A percentile compares a stretch with the other conserved stretches of the same genome.
These are phyloP conservation scores for Scrobipalpa atriplicella DNA, from an alignment of 2,888 invertebrate genomes.

Conservation along the genomic window DNA sequence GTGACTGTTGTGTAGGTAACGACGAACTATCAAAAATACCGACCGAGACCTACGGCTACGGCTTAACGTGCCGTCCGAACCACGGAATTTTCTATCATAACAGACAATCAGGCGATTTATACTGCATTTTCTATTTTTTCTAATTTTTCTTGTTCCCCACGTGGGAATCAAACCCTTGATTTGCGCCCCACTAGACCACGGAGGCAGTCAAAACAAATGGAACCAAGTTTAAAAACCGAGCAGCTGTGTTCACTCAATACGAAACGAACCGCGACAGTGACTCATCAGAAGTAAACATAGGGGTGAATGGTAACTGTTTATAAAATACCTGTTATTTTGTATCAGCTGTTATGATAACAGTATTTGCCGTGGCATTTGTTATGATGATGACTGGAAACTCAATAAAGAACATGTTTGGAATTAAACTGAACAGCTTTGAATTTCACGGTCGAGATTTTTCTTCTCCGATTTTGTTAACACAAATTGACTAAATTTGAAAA, in stretches of 20 bases:
- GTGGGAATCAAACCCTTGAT: too few relatives aligned
- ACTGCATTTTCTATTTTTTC: too few relatives aligned
- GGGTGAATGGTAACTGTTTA: background rate
- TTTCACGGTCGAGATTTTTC: background rate
- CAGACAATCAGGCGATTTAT: too few relatives aligned
- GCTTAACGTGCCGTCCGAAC: too few relatives aligned
- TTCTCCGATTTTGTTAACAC: too few relatives aligned
- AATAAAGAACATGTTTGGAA: too few relatives aligned
- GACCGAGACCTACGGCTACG: too few relatives aligned
- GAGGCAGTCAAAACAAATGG: background rate
- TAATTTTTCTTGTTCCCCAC: too few relatives aligned
- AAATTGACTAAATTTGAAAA: too few relatives aligned
- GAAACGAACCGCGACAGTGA: conserved; percentile 1
- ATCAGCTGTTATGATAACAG: conserved; percentile 16
- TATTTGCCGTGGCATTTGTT: conserved; percentile 1
- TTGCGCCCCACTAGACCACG: background rate
- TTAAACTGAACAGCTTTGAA: background rate
- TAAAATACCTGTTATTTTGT: conserved; percentile 11
- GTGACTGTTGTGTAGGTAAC: too few relatives aligned
- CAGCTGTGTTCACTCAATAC: conserved; percentile 23
- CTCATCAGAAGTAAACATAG: conserved; percentile 1
- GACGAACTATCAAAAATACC: too few relatives aligned
- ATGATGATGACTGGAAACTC: background rate
- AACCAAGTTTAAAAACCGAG: conserved; percentile 9
- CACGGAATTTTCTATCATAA: too few relatives aligned